These are phyloP conservation scores for Mactra quadrangularis DNA, from an alignment of 1,140 invertebrate species.

Conservation along the genomic window DNA sequence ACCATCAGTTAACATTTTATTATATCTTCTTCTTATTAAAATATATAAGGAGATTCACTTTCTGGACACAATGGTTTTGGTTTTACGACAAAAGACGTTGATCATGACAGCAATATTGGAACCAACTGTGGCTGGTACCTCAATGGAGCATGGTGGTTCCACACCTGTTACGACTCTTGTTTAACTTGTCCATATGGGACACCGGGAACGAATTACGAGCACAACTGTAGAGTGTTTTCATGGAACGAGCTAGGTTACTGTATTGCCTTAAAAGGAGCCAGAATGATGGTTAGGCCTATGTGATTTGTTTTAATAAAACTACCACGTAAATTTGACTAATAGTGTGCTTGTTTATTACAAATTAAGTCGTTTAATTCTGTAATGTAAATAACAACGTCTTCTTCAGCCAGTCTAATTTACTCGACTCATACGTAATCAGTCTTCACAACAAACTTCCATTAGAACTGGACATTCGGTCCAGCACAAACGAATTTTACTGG, in stretches of 20 bases:
- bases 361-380: no score
- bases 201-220: not conserved
- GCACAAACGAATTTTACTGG: no score
- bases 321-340: no score
- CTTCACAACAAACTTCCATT: no score
- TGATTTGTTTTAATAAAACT: no score
- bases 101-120: slow-evolving; percentile 11
- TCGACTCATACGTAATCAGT: no score
- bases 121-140: slow-evolving; percentile 12
- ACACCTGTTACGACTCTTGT: slow-evolving; percentile 21
- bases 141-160: slow-evolving; percentile 22
- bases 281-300: slow-evolving; percentile 27
- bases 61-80: slow-evolving; percentile 12
- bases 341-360: no score
- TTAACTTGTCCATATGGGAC: slow-evolving; percentile 6
- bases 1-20: no score
- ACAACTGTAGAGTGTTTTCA: not conserved
- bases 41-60: slow-evolving; percentile 11
- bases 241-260: slow-evolving; percentile 18
- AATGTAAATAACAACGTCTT: no score
- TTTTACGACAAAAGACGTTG: slow-evolving; percentile 13
- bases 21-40: slow-evolving; percentile 2
- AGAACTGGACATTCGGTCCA: no score
- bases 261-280: not conserved
- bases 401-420: no score